These are phyloP conservation scores for Cavia porcellus DNA, from an alignment of 2,113 vertebrate species.

Conservation along the genomic window DNA sequence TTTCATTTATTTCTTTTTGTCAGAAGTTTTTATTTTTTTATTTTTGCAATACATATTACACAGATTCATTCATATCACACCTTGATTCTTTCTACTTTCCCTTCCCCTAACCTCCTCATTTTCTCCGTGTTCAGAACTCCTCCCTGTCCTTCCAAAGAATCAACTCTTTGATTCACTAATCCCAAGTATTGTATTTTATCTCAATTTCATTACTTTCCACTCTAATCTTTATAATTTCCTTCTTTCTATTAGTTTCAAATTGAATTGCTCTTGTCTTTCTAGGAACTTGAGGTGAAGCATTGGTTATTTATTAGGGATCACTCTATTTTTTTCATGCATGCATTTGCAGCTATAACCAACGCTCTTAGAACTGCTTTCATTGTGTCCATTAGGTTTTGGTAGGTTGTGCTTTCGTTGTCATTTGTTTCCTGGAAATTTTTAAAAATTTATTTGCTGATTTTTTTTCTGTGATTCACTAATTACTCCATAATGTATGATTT, in stretches of 20 bases:
- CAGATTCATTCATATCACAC: neutral
- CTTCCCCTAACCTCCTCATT: no score
- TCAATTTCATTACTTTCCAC: no score
- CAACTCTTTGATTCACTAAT: no score
- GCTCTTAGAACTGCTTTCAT: neutral
- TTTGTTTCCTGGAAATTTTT: neutral
- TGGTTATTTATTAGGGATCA: neutral
- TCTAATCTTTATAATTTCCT: no score
- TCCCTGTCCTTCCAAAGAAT: no score
- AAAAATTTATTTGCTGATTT: neutral
- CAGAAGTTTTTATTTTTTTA: neutral
- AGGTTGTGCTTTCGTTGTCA: neutral
- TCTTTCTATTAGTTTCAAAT: no score
- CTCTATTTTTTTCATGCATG: neutral
- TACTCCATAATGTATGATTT: neutral
- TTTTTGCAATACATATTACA: neutral
- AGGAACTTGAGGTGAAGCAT: neutral
- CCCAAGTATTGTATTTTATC: no score
- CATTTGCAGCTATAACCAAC: neutral
- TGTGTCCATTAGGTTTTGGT: neutral
- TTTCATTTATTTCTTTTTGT: neutral
- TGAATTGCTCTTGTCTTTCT: no score
- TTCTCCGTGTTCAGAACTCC: no score
- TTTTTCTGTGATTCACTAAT: neutral
- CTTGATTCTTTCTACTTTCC: no score